phyloP scores from a whole-genome alignment of 2,888 invertebrate species.

The Aelia acuminata region DNA sequence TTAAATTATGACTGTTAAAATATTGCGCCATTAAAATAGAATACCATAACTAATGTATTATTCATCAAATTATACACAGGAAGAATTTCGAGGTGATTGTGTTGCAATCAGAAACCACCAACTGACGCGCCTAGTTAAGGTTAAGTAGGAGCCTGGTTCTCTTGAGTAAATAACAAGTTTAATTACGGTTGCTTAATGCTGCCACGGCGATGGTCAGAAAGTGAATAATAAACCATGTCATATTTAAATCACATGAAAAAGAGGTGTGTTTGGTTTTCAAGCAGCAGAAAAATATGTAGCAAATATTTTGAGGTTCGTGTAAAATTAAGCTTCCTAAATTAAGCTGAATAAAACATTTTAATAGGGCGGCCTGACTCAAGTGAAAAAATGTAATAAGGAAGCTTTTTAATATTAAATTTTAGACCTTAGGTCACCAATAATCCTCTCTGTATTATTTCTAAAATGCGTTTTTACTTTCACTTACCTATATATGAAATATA shows the following conservation, averaged over 20 bases:
- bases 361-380: background rate
- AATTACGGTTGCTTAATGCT: background rate
- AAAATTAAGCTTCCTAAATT: background rate
- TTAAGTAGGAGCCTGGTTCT: background rate
- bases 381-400: no score
- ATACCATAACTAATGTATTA: background rate
- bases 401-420: no score
- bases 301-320: background rate
- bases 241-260: background rate
- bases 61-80: background rate
- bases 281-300: background rate
- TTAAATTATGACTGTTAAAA: background rate
- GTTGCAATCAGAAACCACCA: background rate
- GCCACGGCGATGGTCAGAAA: background rate
- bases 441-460: no score
- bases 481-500: no score
- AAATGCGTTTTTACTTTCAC: no score
- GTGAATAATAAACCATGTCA: background rate
- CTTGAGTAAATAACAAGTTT: background rate
- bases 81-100: slow-evolving; percentile 9
- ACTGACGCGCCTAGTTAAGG: background rate
- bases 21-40: background rate
- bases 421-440: no score
- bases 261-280: background rate
- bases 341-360: background rate